These are phyloP conservation scores for Scopus umbretta DNA, from an alignment of 2,113 vertebrate genomes.

Conservation along the genomic window DNA sequence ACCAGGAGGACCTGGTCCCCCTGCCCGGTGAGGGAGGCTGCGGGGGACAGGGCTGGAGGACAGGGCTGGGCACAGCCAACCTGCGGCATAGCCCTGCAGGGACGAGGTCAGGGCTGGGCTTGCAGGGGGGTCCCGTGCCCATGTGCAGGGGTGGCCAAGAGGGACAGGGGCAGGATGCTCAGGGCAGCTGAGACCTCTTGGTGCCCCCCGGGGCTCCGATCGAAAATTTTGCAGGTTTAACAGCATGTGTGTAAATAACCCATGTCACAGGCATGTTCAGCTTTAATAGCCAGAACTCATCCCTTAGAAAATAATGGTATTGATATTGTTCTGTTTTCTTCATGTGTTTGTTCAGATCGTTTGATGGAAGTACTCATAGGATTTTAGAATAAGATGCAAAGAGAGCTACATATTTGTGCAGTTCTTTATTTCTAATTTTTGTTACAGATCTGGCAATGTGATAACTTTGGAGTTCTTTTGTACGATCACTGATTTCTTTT, in stretches of 20 bases:
- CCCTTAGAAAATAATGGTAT: too few relatives aligned
- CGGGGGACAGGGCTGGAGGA: background rate
- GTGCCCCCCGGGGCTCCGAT: background rate
- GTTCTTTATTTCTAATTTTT: background rate
- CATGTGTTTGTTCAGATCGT: background rate
- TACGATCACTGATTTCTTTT: background rate
- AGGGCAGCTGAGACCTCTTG: too few relatives aligned
- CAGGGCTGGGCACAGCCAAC: background rate
- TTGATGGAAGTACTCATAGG: background rate
- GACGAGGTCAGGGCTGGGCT: background rate
- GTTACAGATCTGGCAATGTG: background rate
- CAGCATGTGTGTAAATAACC: background rate
- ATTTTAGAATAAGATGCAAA: background rate
- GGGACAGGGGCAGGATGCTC: background rate
- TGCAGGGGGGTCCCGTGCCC: background rate
- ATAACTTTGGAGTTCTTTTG: background rate
- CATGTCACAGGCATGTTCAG: background rate
- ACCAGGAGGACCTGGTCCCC: fast-evolving
- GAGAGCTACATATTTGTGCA: background rate
- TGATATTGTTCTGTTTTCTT: background rate
- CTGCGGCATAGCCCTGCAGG: background rate
- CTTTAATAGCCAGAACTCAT: background rate
- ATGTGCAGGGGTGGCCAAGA: too few relatives aligned
- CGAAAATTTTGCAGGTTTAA: fast-evolving
- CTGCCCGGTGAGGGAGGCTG: background rate